phyloP scores from a whole-genome alignment of 2,797 vertebrate species.

The Darevskia nairensis region DNA sequence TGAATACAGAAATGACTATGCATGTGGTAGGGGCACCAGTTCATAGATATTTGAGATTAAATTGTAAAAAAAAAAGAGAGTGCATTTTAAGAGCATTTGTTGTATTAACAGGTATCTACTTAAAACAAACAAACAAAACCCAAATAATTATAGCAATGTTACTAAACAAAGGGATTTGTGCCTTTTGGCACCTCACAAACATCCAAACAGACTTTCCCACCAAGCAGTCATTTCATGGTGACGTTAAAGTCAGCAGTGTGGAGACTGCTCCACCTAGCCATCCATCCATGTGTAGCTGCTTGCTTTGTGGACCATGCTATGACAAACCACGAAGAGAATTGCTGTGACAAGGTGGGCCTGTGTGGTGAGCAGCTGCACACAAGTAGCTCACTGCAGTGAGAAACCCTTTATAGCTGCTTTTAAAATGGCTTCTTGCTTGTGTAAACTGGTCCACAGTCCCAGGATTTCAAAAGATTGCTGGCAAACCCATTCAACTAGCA shows the following conservation, averaged over 20 bases:
- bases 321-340: neutral
- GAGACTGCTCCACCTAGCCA: neutral
- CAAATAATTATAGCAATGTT: neutral
- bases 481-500: constrained; percentile 49
- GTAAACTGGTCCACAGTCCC: neutral
- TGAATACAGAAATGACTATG: neutral
- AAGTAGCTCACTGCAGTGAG: neutral
- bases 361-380: neutral
- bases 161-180: constrained; percentile 6
- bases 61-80: too few species aligned
- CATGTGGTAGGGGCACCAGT: neutral
- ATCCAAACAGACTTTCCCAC: neutral
- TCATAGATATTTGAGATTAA: neutral
- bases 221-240: neutral
- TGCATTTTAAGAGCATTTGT: neutral
- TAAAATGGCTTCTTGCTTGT: neutral
- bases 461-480: constrained; percentile 34
- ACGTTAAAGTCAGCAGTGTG: neutral
- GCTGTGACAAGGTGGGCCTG: neutral
- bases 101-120: neutral
- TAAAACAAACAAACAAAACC: neutral
- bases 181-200: neutral
- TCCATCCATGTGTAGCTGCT: neutral
- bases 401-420: neutral
- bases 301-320: neutral